Base-by-base conservation (phyloP, 2,888 invertebrate genomes). In the Brachylomia viminalis region DNA sequence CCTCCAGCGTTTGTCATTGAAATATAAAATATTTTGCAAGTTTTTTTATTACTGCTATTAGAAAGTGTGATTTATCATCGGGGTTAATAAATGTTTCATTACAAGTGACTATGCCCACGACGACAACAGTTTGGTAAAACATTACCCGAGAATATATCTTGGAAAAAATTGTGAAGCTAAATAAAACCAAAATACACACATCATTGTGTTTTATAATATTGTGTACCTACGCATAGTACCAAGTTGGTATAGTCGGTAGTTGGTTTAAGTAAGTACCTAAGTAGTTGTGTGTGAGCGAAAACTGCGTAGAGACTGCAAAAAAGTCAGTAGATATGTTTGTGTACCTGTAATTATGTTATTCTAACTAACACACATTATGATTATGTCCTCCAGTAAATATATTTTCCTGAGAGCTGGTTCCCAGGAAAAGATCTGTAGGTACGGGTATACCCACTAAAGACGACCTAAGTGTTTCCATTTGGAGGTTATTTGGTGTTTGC, bases 21-120 rank as follows among this genome's bases (percentile, higher is more conserved):
- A 75, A 79, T 73, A 79, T 82, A 64, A 83, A 86, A 74, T 70
- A 75, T 71, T 68, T 81, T 80, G n/a, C 30, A 76, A 72, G 59
- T 67, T 82, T 73, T 68, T 70, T 84, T 80, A 80, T 79, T 83
- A 38, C 27, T 80, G 62, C 64, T 79, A 78, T 80, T 59, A 70
- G 33, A 77, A n/a, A 56, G 30, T 79, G 58, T 73, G 33, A 79
- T 69, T 80, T 66, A 66, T 42, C 47, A 59, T 64, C 27, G 6
- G 20, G 72, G 52, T 67, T 79, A 66, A 54, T 67, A 64, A 82
- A 49, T 77, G 49, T 56, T 82, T 67, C 23, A 65, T 81, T 49
- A 75, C 11, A 54, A 56, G 5, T 62, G 17, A 15, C 10, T 33
- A 3, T 20, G 23, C 15, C 27, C 3, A 20, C 62, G 56, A 30